These are phyloP conservation scores for Falco peregrinus DNA, from an alignment of 2,797 vertebrate species.

Conservation along the genomic window DNA sequence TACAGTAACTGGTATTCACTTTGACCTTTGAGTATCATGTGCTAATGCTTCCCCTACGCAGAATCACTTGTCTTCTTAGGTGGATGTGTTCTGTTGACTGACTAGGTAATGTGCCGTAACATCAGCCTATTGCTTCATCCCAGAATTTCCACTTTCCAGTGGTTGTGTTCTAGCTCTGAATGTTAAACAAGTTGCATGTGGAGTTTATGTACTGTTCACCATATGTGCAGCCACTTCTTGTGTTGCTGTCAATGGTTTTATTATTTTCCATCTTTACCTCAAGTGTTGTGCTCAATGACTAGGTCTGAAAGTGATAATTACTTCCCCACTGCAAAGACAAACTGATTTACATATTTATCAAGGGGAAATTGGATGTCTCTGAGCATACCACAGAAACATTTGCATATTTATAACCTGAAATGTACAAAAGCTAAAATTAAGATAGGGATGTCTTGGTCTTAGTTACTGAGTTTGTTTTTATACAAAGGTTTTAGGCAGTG, in stretches of 20 bases:
- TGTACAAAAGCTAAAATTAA: conserved; percentile 44
- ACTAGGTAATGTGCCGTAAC: background rate
- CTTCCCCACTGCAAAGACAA: conserved; percentile 40
- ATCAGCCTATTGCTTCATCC: background rate
- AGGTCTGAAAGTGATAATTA: conserved; percentile 67
- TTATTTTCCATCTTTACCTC: conserved; percentile 53
- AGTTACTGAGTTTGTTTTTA: conserved; percentile 50
- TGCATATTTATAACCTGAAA: conserved; percentile 59
- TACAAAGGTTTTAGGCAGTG: conserved; percentile 20
- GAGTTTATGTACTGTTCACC: conserved; percentile 36
- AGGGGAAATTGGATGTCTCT: conserved; percentile 42
- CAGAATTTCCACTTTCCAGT: background rate
- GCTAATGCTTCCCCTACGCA: background rate
- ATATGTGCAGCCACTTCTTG: conserved; percentile 35
- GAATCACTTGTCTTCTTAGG: background rate
- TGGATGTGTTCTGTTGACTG: background rate
- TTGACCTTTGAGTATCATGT: background rate
- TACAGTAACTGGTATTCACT: background rate
- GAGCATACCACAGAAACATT: conserved; percentile 20
- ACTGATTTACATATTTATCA: conserved; percentile 64
- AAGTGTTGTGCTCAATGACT: conserved; percentile 39
- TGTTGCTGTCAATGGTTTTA: conserved; percentile 45
- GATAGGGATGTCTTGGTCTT: conserved; percentile 29
- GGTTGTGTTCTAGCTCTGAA: conserved; percentile 8
- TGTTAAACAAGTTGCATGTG: conserved; percentile 15